A percentile compares a stretch with the other conserved stretches of the same genome.
Conservation (phyloP, 2,797 vertebrate genomes). For the Amblyraja radiata region DNA sequence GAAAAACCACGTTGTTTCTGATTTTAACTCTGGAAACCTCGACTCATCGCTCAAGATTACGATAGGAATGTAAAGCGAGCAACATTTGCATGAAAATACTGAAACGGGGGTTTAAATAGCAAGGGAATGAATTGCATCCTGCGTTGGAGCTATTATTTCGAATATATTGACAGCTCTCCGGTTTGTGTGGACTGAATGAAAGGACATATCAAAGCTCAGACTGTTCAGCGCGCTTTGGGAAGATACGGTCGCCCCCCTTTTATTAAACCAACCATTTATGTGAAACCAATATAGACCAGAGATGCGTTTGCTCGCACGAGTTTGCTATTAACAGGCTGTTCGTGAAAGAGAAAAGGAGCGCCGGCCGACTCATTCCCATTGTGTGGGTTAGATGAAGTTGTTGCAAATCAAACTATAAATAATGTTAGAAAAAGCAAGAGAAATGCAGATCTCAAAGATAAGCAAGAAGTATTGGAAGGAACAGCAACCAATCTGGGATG, state of each 20-base stretch:
- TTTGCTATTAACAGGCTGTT: not conserved
- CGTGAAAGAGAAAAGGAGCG: not conserved
- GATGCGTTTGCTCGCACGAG: not conserved
- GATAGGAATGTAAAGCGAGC: not conserved
- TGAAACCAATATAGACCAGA: not conserved
- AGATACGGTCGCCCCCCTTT: not conserved
- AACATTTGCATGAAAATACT: not conserved
- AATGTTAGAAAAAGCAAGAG: not conserved
- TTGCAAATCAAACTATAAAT: slow-evolving; percentile 1
- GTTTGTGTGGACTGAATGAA: not conserved
- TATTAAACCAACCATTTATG: not conserved
- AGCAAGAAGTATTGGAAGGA: not conserved
- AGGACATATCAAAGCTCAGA: not conserved
- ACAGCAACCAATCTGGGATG: not conserved
- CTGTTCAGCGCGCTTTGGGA: not conserved
- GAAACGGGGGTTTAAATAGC: not conserved
- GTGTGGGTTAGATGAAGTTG: not conserved
- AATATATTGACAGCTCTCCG: too few species aligned
- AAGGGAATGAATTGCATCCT: not conserved
- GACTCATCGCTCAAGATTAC: not conserved
- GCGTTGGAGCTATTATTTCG: not conserved
- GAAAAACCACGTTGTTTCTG: not conserved
- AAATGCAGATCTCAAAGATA: not conserved
- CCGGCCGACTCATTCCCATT: not conserved
- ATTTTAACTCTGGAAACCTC: not conserved